phyloP scores from a whole-genome alignment of 53 echinoderm and acorn worm species.

The Echinometra lucunter region DNA sequence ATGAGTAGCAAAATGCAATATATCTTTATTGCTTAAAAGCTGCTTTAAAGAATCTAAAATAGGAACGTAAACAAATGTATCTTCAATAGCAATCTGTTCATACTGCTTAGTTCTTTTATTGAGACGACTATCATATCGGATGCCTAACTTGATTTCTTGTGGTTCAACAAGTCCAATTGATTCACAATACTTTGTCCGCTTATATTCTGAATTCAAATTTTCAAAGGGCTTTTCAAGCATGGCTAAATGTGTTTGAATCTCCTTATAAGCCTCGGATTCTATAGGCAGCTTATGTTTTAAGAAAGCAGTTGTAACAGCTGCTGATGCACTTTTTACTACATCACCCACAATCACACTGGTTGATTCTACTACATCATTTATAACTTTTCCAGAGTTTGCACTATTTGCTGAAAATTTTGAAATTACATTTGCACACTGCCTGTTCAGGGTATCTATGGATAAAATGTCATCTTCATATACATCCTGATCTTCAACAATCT shows the following conservation, averaged over 20 bases:
- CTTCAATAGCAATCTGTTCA: slow-evolving; percentile 72
- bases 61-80: slow-evolving; percentile 71
- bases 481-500: too few relatives aligned
- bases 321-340: slow-evolving; percentile 66
- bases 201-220: slow-evolving; percentile 69
- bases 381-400: too few relatives aligned
- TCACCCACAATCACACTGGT: background rate
- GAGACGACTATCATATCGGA: slow-evolving; percentile 66
- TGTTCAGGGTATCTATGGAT: too few relatives aligned
- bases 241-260: slow-evolving; percentile 65
- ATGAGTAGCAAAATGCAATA: slow-evolving; percentile 69
- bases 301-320: slow-evolving; percentile 63
- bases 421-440: too few relatives aligned
- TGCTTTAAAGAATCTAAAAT: slow-evolving; percentile 60
- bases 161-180: slow-evolving; percentile 40
- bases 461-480: background rate
- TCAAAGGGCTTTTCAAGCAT: slow-evolving; percentile 68
- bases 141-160: slow-evolving; percentile 60
- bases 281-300: slow-evolving; percentile 54
- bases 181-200: slow-evolving; percentile 63
- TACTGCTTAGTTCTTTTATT: slow-evolving; percentile 65
- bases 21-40: slow-evolving; percentile 56
- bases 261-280: slow-evolving; percentile 58
- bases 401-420: too few relatives aligned
- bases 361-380: too few relatives aligned